phyloP scores from a whole-genome alignment of 1,140 invertebrate species.

The Achroia grisella region DNA sequence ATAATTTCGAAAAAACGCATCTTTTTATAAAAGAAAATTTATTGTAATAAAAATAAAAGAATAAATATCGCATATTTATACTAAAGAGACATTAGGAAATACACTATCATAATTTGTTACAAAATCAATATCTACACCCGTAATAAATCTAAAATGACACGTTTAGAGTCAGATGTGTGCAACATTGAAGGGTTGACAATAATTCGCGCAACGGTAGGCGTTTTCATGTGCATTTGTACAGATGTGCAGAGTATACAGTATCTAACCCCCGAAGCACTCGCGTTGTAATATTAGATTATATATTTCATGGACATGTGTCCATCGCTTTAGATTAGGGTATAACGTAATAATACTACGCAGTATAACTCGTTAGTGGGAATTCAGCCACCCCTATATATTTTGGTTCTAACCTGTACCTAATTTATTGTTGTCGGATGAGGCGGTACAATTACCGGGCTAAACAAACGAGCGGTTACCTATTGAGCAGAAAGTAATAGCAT shows the following conservation, averaged over 20 bases:
- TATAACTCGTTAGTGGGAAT: constrained; percentile 33
- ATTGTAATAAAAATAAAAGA: no score
- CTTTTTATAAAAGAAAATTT: no score
- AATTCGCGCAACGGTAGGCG: constrained; percentile 38
- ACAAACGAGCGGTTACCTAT: constrained; percentile 42
- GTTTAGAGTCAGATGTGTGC: not conserved
- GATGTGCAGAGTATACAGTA: constrained; percentile 26
- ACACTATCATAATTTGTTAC: no score
- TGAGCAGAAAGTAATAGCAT: constrained; percentile 13
- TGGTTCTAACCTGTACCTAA: constrained; percentile 31
- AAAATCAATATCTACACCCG: no score
- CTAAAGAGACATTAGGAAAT: no score
- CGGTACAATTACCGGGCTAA: constrained; percentile 39
- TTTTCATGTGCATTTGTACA: constrained; percentile 22
- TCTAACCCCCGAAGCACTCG: constrained; percentile 2
- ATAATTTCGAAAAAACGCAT: no score
- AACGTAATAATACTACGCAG: constrained; percentile 5
- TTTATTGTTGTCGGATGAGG: constrained; percentile 36
- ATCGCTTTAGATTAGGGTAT: constrained; percentile 3
- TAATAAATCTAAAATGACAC: no score
- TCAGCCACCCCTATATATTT: constrained; percentile 31
- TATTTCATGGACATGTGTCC: constrained; percentile 2
- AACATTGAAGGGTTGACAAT: constrained; percentile 34
- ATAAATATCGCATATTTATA: no score
- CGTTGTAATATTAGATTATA: constrained; percentile 3